Base-by-base conservation (phyloP, 2,797 vertebrate genomes). In the Oryzias sinensis region DNA sequence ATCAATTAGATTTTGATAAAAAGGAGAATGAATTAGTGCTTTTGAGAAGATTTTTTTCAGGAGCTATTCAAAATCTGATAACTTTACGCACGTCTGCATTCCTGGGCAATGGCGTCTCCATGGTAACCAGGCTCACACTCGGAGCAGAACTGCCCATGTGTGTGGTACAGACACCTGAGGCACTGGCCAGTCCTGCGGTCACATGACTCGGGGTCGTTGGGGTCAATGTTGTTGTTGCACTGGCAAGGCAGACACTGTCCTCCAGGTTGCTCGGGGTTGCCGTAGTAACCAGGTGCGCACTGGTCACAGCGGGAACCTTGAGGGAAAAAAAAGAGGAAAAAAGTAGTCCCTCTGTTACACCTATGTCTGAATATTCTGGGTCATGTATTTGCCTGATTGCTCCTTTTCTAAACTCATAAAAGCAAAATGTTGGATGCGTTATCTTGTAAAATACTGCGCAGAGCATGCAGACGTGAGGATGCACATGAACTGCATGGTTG, bases 141-240 rank as follows among this genome's bases (percentile, higher is more conserved):
- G 4, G 77, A 80, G 7, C 93, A 97, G 77, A 61, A 79, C 0
- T 81, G 76, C 0, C 94, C 94, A 0, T 91, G 76, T 0, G 94
- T 96, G 85, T 96, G 74, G 81, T 95, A 90, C 43, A 95, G 88
- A 61, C 93, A 97, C 73, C 74, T 89, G 24, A 94, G 90, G 75
- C 95, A 97, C 11, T 76, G 82, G 25, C 95, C 94, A 0, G 87
- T 94, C 24, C 15, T 86, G 1, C 90, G 85, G 77, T 97, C 91
- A 15, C 94, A 98, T 42, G 95, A 90, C 20, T 72, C 88, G 0
- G 93, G 91, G 72, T 96, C 93, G 0, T 83, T 82, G 59, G 89
- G 9, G 0, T 94, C 90, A 0, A 94, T 95, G 86, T 97, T 97
- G 55, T 90, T 87, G 45, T 91, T 94, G 77, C 94, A 98, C 43